Percentiles rank a stretch among this genome's conserved stretches.
These are phyloP conservation scores for Xestia sexstrigata DNA, from an alignment of 2,888 invertebrate genomes.

Conservation along the genomic window DNA sequence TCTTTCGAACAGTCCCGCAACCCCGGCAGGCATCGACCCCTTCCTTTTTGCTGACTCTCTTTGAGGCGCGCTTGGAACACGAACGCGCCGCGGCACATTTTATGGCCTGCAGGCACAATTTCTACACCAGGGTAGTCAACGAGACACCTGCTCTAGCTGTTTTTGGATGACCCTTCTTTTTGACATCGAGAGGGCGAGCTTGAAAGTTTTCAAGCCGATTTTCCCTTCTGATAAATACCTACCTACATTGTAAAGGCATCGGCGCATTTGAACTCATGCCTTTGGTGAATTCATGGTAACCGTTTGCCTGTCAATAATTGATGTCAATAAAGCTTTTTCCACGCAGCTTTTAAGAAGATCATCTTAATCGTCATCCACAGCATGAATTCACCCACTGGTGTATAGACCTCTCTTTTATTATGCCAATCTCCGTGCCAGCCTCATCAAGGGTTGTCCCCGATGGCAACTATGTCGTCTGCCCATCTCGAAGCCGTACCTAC, in stretches of 20 bases:
- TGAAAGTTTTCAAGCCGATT: background rate
- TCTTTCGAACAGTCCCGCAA: too few relatives aligned
- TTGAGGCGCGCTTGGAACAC: too few relatives aligned
- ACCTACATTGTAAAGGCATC: background rate
- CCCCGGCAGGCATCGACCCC: too few relatives aligned
- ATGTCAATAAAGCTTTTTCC: background rate
- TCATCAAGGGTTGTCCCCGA: too few relatives aligned
- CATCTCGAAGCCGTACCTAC: too few relatives aligned
- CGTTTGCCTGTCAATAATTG: background rate
- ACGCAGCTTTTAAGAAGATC: background rate
- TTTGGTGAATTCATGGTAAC: background rate
- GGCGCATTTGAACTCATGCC: background rate
- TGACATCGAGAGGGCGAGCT: background rate
- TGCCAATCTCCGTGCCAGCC: too few relatives aligned
- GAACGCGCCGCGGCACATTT: too few relatives aligned
- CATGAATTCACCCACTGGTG: too few relatives aligned
- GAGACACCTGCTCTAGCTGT: background rate
- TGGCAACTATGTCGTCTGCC: too few relatives aligned
- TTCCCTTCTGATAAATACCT: background rate
- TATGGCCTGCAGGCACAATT: constrained; percentile 9
- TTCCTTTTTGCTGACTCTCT: too few relatives aligned
- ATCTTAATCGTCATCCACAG: too few relatives aligned
- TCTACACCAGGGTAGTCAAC: constrained; percentile 16
- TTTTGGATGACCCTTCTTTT: background rate
- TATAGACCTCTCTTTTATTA: too few relatives aligned